A percentile compares a stretch with the other conserved stretches of the same genome.
Conservation (phyloP, 2,888 invertebrate species). For the Caenorhabditis virilis region DNA sequence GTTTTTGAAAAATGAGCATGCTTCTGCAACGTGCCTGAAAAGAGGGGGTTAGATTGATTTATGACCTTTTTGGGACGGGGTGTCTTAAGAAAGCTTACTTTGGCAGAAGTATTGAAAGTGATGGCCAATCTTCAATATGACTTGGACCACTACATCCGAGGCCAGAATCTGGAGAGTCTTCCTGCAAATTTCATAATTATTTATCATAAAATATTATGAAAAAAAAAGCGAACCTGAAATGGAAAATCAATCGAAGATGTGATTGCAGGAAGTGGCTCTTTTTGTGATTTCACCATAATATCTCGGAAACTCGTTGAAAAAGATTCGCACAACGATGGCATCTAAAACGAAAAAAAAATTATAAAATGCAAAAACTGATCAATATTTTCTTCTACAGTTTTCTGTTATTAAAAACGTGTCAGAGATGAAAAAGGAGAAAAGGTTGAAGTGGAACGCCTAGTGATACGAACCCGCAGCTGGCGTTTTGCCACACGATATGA, state of each 20-base stretch:
- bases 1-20: constrained; percentile 68
- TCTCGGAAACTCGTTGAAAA: constrained; percentile 45
- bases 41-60: not conserved
- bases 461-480: too few species aligned
- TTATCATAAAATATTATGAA: too few species aligned
- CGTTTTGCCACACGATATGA: too few species aligned
- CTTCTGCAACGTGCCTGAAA: constrained; percentile 71
- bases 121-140: constrained; percentile 91
- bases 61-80: not conserved
- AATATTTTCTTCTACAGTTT: not conserved
- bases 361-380: not conserved
- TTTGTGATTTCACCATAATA: constrained; percentile 38
- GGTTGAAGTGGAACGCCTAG: too few species aligned
- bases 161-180: constrained; percentile 62
- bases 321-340: constrained; percentile 54
- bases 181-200: too few species aligned
- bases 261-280: constrained; percentile 39
- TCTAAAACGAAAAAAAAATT: constrained; percentile 27
- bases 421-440: too few species aligned
- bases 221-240: constrained; percentile 26
- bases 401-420: too few species aligned
- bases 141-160: constrained; percentile 66
- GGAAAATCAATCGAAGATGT: constrained; percentile 42
- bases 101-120: constrained; percentile 84
- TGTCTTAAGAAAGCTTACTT: constrained; percentile 70